Percentiles rank a stretch among this genome's conserved stretches.
Evolutionary conservation across 2,888 invertebrate species (phyloP).

Genomic region (Hermaeophaga mercurialis): DNA sequence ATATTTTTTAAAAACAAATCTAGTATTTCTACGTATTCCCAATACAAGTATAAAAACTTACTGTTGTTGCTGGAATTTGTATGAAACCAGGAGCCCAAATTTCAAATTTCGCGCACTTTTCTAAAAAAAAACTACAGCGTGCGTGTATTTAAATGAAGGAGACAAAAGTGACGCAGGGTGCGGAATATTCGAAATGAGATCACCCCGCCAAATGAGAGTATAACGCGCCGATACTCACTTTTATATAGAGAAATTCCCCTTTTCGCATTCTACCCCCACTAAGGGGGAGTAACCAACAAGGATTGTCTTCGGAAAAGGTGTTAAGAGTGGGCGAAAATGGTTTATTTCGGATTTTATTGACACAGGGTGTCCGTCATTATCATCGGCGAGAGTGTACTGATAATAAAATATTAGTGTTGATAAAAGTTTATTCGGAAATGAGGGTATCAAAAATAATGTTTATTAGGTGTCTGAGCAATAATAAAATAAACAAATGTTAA

Average conservation of each 20-base stretch:
- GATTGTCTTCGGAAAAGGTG: slow-evolving; percentile 14
- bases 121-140: slow-evolving; percentile 13
- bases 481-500: too few relatives aligned
- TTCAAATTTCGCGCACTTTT: slow-evolving; percentile 16
- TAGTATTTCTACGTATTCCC: too few relatives aligned
- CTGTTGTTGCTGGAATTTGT: not conserved
- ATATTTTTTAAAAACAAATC: too few relatives aligned
- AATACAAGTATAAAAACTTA: not conserved
- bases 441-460: too few relatives aligned
- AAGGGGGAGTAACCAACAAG: slow-evolving; percentile 1
- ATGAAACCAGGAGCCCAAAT: not conserved
- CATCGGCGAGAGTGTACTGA: not conserved
- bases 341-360: slow-evolving; percentile 15
- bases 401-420: too few relatives aligned
- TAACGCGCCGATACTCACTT: slow-evolving; percentile 18
- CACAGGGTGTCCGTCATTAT: not conserved
- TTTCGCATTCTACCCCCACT: slow-evolving; percentile 24
- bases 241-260: slow-evolving; percentile 20
- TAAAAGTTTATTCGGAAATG: too few relatives aligned
- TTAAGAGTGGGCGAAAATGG: slow-evolving; percentile 18
- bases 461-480: too few relatives aligned
- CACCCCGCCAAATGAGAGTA: slow-evolving; percentile 20
- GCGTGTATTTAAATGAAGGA: slow-evolving; percentile 12
- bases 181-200: slow-evolving; percentile 21
- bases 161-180: slow-evolving; percentile 9